Evolutionary conservation across 2,888 invertebrate species (phyloP).

Genomic region (Leptopilina drosophilae): DNA sequence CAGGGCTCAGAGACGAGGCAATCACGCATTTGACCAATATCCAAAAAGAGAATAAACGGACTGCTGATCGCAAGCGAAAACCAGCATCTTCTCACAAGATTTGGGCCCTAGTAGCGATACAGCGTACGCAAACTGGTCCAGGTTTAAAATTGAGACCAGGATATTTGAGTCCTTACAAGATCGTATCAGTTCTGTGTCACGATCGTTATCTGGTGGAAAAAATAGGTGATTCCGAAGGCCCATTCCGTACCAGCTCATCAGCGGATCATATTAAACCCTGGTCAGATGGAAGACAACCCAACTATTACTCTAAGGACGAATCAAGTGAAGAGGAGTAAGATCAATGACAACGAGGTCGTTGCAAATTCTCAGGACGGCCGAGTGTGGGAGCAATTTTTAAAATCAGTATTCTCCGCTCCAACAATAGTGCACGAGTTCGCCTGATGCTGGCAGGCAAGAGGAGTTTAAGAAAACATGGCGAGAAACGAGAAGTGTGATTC

Average conservation of each 20-base stretch:
- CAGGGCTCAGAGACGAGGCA: neutral
- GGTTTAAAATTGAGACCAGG: constrained; percentile 36
- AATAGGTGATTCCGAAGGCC: constrained; percentile 34
- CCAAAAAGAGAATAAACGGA: constrained; percentile 32
- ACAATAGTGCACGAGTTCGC: no score
- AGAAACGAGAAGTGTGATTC: no score
- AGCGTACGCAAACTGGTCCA: constrained; percentile 37
- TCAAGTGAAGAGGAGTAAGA: no score
- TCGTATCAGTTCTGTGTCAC: constrained; percentile 25
- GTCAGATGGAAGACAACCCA: neutral
- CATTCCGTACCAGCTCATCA: constrained; percentile 30
- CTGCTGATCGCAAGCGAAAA: constrained; percentile 38
- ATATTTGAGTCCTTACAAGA: constrained; percentile 42
- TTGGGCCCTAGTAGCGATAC: constrained; percentile 42
- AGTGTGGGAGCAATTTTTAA: no score
- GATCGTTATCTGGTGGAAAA: constrained; percentile 32
- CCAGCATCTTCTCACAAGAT: neutral
- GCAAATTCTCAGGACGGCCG: no score
- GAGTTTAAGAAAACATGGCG: no score
- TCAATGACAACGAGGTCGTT: no score
- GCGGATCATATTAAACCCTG: constrained; percentile 47
- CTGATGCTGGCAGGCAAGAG: no score
- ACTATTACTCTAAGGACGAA: no score
- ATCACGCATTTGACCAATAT: neutral
- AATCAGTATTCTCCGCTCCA: no score